Conservation (phyloP, 1,140 invertebrate species). For the Macrobrachium nipponense region DNA sequence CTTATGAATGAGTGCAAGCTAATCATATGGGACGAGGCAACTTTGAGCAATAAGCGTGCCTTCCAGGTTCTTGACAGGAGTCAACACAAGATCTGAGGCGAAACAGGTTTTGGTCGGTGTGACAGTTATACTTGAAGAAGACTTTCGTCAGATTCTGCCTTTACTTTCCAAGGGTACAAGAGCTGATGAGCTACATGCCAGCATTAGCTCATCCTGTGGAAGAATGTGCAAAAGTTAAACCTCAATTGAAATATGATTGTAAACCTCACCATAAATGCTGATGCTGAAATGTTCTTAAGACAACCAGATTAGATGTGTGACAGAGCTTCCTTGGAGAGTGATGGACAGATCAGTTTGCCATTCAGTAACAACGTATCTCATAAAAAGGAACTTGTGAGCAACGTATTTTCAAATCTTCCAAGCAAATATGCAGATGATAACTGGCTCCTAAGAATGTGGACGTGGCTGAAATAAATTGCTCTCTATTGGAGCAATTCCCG, state of each 20-base stretch:
- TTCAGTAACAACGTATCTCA: too few relatives aligned
- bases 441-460: too few relatives aligned
- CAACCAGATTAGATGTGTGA: too few relatives aligned
- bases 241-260: neutral
- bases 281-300: too few relatives aligned
- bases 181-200: conserved; percentile 1
- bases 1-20: conserved; percentile 65
- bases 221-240: neutral
- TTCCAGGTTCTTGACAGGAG: conserved; percentile 67
- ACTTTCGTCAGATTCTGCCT: conserved; percentile 72
- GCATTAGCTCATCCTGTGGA: conserved; percentile 3
- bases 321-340: too few relatives aligned
- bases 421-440: too few relatives aligned
- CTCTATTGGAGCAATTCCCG: too few relatives aligned
- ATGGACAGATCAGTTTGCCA: too few relatives aligned
- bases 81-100: conserved; percentile 66
- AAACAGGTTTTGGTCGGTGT: conserved; percentile 66
- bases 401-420: too few relatives aligned
- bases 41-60: conserved; percentile 52
- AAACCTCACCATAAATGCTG: too few relatives aligned
- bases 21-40: conserved; percentile 65
- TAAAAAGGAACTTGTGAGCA: too few relatives aligned
- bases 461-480: too few relatives aligned
- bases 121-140: conserved; percentile 67
- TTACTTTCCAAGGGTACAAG: conserved; percentile 62